Evolutionary conservation across 2,888 invertebrate genomes (phyloP), one percentile per base, ranked within the genome.

Genomic region (Oeneis ivallda): DNA sequence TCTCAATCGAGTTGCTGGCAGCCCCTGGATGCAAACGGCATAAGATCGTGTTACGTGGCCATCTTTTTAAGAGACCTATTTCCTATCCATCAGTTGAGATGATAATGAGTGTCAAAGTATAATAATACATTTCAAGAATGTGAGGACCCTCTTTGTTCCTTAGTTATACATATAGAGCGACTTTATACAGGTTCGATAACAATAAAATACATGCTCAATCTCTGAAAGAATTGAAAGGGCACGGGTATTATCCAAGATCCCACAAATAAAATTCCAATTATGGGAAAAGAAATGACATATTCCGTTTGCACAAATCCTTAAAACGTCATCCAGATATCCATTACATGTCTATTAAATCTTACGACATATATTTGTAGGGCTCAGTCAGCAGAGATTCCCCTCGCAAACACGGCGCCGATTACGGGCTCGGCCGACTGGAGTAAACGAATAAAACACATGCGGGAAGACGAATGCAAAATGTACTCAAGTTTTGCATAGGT

Each of bases 291-390:
- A 89, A 89, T 90, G 90, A 89, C 91, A 89, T 90, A 90, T 90
- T 91, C 88, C 87, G 92, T 91, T 91, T 92, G 91, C 92, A 82
- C 90, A 92, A 92, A 92, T 91, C 92, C 92, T 92, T 91, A 91
- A 91, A 91, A 88, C 86, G 92, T 91, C 92, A 92, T 92, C 89
- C 90, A 90, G 91, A 92, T 91, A 92, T 92, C 92, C 90, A 92
- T 92, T 91, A 92, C 92, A 92, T 91, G 89, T 91, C 89, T 91
- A 92, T 92, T 92, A 92, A 91, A 91, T 91, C 92, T 91, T 87
- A 91, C 90, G 92, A 92, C 92, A 91, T 90, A 91, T 91, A 91
- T 90, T 90, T 86, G 92, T 86, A 87, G 88, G 90, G 89, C 86
- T 80, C 84, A 79, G 89, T 90, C 89, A 89, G 88, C 90, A 87